phyloP scores from a whole-genome alignment of 2,113 vertebrate species.

The Melozone crissalis region DNA sequence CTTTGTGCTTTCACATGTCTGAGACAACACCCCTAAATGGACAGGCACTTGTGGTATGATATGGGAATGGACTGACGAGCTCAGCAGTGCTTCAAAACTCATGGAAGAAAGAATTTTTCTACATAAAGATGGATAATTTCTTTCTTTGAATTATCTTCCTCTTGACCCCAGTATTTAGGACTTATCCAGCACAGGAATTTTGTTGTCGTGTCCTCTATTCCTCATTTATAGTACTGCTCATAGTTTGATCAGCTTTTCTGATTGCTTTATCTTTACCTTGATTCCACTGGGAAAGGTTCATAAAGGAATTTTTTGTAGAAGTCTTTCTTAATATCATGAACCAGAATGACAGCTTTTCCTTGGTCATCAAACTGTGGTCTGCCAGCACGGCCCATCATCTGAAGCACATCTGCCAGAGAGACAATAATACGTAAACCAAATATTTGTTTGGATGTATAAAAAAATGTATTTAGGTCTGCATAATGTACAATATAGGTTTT shows the following conservation, averaged over 20 bases:
- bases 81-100: background rate
- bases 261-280: constrained; percentile 80
- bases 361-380: constrained; percentile 98
- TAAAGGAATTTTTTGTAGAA: constrained; percentile 99
- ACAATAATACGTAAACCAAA: background rate
- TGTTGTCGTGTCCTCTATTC: background rate
- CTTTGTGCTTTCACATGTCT: background rate
- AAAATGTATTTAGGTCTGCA: background rate
- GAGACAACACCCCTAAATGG: background rate
- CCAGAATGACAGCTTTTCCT: constrained; percentile 97
- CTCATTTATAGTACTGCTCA: background rate
- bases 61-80: background rate
- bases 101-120: background rate
- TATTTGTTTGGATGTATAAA: background rate
- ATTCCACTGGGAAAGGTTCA: constrained; percentile 97
- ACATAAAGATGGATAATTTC: background rate
- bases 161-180: background rate
- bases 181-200: background rate
- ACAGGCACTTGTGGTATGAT: background rate
- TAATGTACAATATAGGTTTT: background rate
- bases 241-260: background rate
- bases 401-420: constrained; percentile 88
- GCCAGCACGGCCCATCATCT: constrained; percentile 99
- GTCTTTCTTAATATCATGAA: constrained; percentile 98
- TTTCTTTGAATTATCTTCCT: background rate